These are phyloP conservation scores for Oenanthe melanoleuca DNA, from an alignment of 2,113 vertebrate genomes.

Conservation along the genomic window DNA sequence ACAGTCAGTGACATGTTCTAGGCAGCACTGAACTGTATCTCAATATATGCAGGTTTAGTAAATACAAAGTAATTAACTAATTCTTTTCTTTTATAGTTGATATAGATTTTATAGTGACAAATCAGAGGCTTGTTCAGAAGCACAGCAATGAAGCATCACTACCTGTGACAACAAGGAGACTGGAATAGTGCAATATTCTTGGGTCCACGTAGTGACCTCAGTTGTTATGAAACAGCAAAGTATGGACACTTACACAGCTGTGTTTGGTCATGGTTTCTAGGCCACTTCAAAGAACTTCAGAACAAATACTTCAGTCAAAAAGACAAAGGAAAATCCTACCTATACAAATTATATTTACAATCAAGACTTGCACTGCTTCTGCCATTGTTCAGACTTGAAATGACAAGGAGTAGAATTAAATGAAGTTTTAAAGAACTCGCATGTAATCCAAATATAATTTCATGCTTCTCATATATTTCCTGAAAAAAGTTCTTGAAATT, in stretches of 20 bases:
- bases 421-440: neutral
- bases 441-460: neutral
- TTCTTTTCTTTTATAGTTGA: neutral
- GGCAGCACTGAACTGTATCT: neutral
- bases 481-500: neutral
- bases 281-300: neutral
- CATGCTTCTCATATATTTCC: neutral
- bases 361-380: neutral
- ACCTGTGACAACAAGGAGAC: neutral
- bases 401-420: neutral
- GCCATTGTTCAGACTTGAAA: neutral
- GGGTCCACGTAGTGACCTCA: neutral
- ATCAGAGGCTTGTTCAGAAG: neutral
- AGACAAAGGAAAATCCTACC: conserved; percentile 7
- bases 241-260: neutral
- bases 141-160: neutral
- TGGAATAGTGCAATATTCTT: neutral
- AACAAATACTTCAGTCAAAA: conserved; percentile 1
- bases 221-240: neutral
- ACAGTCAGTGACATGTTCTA: neutral
- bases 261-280: neutral
- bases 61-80: neutral
- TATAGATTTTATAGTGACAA: neutral
- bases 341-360: neutral
- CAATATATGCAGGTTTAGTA: neutral